phyloP scores from a whole-genome alignment of 2,113 vertebrate species.

The Oryzias curvinotus region DNA sequence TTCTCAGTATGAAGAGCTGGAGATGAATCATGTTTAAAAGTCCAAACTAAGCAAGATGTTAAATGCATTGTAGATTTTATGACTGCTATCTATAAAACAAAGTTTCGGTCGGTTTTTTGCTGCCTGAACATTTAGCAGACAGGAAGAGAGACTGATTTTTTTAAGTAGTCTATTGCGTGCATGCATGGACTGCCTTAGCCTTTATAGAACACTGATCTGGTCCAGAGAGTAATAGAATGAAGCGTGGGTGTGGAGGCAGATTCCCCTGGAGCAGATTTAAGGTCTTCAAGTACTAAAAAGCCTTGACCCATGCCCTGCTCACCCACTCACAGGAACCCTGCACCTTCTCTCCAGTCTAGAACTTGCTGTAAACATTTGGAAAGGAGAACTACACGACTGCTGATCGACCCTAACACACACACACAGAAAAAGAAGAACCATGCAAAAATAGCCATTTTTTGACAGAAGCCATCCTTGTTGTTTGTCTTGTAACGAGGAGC shows the following conservation, averaged over 20 bases:
- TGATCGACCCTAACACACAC: conserved; percentile 1
- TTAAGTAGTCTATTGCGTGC: conserved; percentile 16
- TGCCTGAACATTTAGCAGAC: conserved; percentile 13
- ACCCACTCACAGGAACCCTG: conserved; percentile 53
- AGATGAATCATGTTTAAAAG: neutral
- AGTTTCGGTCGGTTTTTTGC: neutral
- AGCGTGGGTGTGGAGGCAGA: conserved; percentile 56
- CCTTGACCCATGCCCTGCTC: conserved; percentile 50
- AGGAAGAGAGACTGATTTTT: conserved; percentile 2
- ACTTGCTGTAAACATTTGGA: conserved; percentile 32
- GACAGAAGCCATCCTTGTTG: conserved; percentile 54
- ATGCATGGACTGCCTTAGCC: conserved; percentile 24
- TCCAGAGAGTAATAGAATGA: conserved; percentile 50
- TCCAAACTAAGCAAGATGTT: neutral
- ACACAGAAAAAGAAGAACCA: neutral
- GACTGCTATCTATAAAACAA: neutral
- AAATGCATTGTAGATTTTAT: too few species aligned
- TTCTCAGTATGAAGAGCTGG: neutral
- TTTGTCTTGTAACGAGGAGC: conserved; percentile 55
- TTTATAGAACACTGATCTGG: conserved; percentile 51
- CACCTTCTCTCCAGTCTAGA: conserved; percentile 21
- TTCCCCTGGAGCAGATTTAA: conserved; percentile 50
- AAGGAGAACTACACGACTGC: conserved; percentile 12
- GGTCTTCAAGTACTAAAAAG: conserved; percentile 57
- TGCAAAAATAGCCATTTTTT: conserved; percentile 4